Evolutionary conservation across 2,888 invertebrate species (phyloP).

Genomic region (Microctonus aethiopoides): DNA sequence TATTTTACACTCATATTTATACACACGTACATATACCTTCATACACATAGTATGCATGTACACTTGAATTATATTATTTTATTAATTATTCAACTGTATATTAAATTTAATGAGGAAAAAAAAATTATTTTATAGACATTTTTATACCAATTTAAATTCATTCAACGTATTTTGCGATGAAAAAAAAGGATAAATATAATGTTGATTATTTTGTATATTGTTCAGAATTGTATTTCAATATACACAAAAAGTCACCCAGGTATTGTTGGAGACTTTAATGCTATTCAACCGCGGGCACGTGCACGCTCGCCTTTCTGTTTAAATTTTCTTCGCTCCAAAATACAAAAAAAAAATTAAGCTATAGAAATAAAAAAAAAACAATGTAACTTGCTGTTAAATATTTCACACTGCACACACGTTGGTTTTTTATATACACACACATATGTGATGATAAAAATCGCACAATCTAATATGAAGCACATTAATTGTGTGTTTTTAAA

Average conservation of each 20-base stretch:
- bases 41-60: neutral
- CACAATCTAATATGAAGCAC: neutral
- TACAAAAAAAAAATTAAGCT: too few relatives aligned
- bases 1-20: neutral
- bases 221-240: neutral
- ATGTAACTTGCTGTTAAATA: neutral
- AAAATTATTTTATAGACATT: too few relatives aligned
- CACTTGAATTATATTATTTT: neutral
- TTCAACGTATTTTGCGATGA: too few relatives aligned
- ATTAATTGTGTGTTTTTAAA: neutral
- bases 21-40: neutral
- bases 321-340: too few relatives aligned
- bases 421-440: neutral
- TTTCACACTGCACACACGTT: neutral
- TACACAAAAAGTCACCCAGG: neutral
- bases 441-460: neutral
- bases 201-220: neutral
- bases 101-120: neutral
- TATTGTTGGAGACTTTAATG: conserved; percentile 46
- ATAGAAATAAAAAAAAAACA: neutral
- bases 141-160: too few relatives aligned
- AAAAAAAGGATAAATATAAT: too few relatives aligned
- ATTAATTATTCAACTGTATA: neutral
- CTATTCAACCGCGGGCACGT: conserved; percentile 41
- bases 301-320: conserved; percentile 27